These are phyloP conservation scores for Microtus oregoni DNA, from an alignment of 2,113 vertebrate genomes.

Conservation along the genomic window DNA sequence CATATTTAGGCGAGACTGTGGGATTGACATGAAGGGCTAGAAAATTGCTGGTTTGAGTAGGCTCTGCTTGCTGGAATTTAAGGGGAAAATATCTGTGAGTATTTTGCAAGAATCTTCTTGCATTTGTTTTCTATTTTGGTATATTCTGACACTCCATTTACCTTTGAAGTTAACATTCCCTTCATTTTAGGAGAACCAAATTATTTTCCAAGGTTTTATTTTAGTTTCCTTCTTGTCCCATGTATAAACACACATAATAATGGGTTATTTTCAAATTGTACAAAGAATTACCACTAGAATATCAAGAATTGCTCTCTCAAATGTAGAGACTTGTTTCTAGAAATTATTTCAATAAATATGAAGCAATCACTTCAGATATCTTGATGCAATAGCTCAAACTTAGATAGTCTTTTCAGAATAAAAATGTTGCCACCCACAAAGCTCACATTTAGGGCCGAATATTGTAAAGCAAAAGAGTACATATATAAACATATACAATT, in stretches of 20 bases:
- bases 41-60: conserved; percentile 42
- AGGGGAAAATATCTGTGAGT: not conserved
- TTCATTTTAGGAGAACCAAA: not conserved
- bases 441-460: not conserved
- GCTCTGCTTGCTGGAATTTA: not conserved
- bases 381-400: not conserved
- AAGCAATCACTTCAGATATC: not conserved
- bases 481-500: not conserved
- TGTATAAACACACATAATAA: not conserved
- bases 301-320: not conserved
- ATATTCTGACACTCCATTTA: conserved; percentile 38
- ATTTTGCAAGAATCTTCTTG: not conserved
- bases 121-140: conserved; percentile 26
- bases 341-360: not conserved
- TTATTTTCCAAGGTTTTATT: conserved; percentile 40
- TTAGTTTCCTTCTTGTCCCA: conserved; percentile 5
- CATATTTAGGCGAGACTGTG: conserved; percentile 66
- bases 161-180: conserved; percentile 1
- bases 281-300: not conserved
- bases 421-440: not conserved
- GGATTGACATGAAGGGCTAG: not conserved
- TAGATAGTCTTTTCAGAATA: not conserved
- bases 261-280: not conserved
- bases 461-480: not conserved
- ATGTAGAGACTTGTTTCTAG: conserved; percentile 1